phyloP scores from a whole-genome alignment of 2,888 invertebrate genomes.

The Thecophora atra region DNA sequence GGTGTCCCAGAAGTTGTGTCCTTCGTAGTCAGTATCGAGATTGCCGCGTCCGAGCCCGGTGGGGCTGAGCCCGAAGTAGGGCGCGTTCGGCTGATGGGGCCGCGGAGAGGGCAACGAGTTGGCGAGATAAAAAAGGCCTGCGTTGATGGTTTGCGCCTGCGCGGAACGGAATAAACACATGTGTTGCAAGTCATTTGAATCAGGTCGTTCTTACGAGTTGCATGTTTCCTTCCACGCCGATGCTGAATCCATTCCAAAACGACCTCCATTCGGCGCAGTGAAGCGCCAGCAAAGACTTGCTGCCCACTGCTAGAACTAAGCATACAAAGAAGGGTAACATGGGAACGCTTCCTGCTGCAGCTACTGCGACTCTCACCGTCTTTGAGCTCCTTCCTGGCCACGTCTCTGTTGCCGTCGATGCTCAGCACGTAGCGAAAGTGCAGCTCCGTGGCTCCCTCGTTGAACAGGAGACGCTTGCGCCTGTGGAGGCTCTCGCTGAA shows the following conservation, averaged over 20 bases:
- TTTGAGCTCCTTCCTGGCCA: constrained; percentile 65
- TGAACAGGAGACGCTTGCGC: constrained; percentile 48
- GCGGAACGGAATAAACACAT: not conserved
- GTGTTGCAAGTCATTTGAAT: not conserved
- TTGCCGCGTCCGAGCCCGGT: constrained; percentile 69
- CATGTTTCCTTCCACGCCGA: constrained; percentile 68
- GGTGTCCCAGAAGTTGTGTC: constrained; percentile 74
- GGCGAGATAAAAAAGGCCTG: constrained; percentile 71
- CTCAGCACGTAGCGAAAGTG: constrained; percentile 69
- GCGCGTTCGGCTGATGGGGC: constrained; percentile 66
- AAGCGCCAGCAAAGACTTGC: constrained; percentile 57
- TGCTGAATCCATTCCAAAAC: constrained; percentile 67
- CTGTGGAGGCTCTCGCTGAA: constrained; percentile 54
- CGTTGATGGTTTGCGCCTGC: constrained; percentile 65
- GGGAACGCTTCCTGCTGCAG: not conserved
- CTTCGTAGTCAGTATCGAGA: constrained; percentile 65
- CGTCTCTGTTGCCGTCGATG: constrained; percentile 67
- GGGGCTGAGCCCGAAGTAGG: constrained; percentile 71
- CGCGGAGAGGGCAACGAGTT: constrained; percentile 69
- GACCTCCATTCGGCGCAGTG: constrained; percentile 68
- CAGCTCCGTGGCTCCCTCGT: constrained; percentile 48
- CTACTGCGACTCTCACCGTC: constrained; percentile 49
- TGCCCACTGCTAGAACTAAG: constrained; percentile 2
- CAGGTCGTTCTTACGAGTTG: constrained; percentile 63
- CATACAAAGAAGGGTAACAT: not conserved